phyloP scores from a whole-genome alignment of 2,888 invertebrate genomes.

The Pterostichus niger region DNA sequence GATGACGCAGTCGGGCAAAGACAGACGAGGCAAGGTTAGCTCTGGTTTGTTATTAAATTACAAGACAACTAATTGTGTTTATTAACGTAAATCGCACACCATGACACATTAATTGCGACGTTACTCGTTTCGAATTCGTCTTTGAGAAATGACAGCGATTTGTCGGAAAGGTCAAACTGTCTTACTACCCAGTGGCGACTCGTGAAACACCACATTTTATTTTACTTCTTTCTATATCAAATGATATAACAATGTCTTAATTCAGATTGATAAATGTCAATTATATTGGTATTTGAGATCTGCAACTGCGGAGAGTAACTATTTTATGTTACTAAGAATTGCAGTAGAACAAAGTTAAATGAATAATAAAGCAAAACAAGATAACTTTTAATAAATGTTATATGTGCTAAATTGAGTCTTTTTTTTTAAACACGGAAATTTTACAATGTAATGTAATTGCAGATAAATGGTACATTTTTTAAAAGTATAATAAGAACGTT shows the following conservation, averaged over 20 bases:
- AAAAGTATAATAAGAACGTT: too few species aligned
- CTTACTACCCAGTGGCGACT: slow-evolving; percentile 16
- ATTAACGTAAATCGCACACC: slow-evolving; percentile 64
- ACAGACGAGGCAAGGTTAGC: neutral
- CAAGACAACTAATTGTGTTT: slow-evolving; percentile 65
- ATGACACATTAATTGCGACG: slow-evolving; percentile 64
- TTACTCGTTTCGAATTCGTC: slow-evolving; percentile 57
- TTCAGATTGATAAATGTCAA: neutral
- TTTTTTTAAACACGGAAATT: too few species aligned
- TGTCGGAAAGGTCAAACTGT: slow-evolving; percentile 37
- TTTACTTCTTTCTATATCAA: neutral
- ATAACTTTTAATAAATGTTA: too few species aligned
- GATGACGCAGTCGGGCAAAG: slow-evolving; percentile 3
- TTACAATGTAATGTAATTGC: too few species aligned
- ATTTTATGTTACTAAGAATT: too few species aligned
- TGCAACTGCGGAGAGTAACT: too few species aligned
- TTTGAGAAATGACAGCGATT: slow-evolving; percentile 64
- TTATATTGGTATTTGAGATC: too few species aligned
- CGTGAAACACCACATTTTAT: slow-evolving; percentile 10
- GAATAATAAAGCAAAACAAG: too few species aligned
- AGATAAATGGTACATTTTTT: too few species aligned
- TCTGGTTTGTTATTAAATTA: slow-evolving; percentile 61
- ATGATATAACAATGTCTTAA: neutral
- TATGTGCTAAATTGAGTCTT: too few species aligned
- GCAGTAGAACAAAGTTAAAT: too few species aligned